phyloP scores from a whole-genome alignment of 2,113 vertebrate species.

The Philantomba maxwellii region DNA sequence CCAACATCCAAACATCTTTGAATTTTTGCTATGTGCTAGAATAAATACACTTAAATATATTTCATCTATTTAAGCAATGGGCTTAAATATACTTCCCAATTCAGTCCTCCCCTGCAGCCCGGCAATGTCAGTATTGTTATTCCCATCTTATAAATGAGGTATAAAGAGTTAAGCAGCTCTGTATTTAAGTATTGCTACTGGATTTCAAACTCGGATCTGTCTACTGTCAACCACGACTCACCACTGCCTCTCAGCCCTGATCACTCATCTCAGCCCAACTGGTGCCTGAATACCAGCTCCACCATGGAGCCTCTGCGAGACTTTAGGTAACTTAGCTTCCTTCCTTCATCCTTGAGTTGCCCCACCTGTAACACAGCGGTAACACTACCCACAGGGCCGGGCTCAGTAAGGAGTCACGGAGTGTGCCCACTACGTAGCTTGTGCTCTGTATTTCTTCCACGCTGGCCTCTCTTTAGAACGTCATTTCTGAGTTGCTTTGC shows the following conservation, averaged over 20 bases:
- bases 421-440: rapidly evolving
- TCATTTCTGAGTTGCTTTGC: background rate
- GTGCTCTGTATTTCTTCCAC: background rate
- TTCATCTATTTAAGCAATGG: background rate
- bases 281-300: background rate
- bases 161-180: background rate
- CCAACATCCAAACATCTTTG: background rate
- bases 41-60: background rate
- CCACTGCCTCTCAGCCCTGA: background rate
- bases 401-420: background rate
- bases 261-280: background rate
- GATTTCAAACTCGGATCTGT: background rate
- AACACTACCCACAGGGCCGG: background rate
- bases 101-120: background rate
- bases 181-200: background rate
- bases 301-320: background rate
- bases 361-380: background rate
- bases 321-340: background rate
- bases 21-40: background rate
- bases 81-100: background rate
- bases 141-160: background rate
- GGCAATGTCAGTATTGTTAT: background rate
- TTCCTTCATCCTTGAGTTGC: background rate
- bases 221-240: background rate
- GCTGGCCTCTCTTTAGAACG: background rate